Evolutionary conservation across 2,113 vertebrate species (phyloP).

Genomic region (Salvator merianae): DNA sequence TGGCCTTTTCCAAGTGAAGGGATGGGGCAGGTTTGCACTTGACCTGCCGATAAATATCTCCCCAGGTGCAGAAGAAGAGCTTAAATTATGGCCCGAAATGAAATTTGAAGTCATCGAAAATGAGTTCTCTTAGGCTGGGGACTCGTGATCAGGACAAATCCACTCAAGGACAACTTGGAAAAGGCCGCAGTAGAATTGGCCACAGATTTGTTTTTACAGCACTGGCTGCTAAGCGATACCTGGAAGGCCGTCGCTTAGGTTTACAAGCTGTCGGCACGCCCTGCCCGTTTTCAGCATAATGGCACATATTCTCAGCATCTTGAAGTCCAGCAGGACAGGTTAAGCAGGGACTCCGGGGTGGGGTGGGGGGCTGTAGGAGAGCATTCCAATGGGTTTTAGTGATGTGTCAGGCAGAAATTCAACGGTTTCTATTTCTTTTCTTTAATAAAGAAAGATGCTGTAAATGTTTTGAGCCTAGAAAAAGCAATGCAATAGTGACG

Average conservation of each 20-base stretch:
- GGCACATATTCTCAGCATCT: too few species aligned
- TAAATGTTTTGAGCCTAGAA: too few species aligned
- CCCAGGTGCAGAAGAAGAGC: background rate
- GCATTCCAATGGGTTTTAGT: too few species aligned
- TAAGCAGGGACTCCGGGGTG: too few species aligned
- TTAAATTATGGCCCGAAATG: background rate
- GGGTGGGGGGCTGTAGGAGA: too few species aligned
- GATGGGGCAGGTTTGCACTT: background rate
- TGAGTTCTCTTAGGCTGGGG: background rate
- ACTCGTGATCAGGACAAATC: background rate
- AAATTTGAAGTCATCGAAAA: background rate
- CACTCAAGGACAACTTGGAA: slow-evolving; percentile 1
- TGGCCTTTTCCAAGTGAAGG: slow-evolving; percentile 41
- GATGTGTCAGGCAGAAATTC: background rate
- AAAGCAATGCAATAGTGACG: too few species aligned
- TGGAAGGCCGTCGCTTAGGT: background rate
- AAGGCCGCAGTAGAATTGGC: background rate
- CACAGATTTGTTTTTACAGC: background rate
- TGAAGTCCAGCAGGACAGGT: too few species aligned
- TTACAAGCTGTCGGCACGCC: background rate
- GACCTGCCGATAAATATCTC: slow-evolving; percentile 23
- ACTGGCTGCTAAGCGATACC: too few species aligned
- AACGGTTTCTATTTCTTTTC: background rate
- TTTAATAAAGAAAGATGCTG: too few species aligned
- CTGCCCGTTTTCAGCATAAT: background rate